Evolutionary conservation across 2,888 invertebrate genomes (phyloP).

Genomic region (Muscina levida): DNA sequence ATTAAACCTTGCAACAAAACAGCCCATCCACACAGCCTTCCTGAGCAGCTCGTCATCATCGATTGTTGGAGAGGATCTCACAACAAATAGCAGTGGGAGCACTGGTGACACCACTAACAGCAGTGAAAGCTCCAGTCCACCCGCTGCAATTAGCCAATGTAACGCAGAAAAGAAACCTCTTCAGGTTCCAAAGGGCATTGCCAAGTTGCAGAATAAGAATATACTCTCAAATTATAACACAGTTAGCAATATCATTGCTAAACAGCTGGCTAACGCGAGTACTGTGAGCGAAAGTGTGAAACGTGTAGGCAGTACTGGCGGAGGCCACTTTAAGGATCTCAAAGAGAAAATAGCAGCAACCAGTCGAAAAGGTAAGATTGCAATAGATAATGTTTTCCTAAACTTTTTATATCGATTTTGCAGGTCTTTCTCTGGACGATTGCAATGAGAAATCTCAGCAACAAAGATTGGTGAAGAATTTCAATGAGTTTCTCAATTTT

Average conservation of each 20-base stretch:
- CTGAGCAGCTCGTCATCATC: conserved; percentile 70
- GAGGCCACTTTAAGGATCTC: conserved; percentile 82
- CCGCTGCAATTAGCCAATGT: neutral
- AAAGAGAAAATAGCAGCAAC: conserved; percentile 81
- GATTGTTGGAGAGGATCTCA: conserved; percentile 41
- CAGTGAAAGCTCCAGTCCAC: conserved; percentile 1
- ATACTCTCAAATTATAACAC: conserved; percentile 73
- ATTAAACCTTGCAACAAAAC: neutral
- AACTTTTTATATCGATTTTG: neutral
- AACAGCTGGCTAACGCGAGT: conserved; percentile 75
- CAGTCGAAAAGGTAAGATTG: conserved; percentile 78
- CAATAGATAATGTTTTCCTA: neutral
- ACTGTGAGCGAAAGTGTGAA: conserved; percentile 72
- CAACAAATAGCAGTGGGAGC: conserved; percentile 22
- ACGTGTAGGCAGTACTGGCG: conserved; percentile 75
- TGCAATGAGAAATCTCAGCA: conserved; percentile 76
- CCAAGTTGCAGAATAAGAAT: conserved; percentile 74
- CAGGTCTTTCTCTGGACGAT: conserved; percentile 70
- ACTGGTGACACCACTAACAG: conserved; percentile 25
- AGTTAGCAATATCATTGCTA: conserved; percentile 77
- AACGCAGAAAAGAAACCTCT: conserved; percentile 36
- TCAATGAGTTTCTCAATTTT: conserved; percentile 91
- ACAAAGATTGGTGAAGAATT: conserved; percentile 86
- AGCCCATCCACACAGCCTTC: conserved; percentile 65
- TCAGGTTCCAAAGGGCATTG: conserved; percentile 68